Base-by-base conservation (phyloP, 2,113 vertebrate genomes). In the Indicator indicator region DNA sequence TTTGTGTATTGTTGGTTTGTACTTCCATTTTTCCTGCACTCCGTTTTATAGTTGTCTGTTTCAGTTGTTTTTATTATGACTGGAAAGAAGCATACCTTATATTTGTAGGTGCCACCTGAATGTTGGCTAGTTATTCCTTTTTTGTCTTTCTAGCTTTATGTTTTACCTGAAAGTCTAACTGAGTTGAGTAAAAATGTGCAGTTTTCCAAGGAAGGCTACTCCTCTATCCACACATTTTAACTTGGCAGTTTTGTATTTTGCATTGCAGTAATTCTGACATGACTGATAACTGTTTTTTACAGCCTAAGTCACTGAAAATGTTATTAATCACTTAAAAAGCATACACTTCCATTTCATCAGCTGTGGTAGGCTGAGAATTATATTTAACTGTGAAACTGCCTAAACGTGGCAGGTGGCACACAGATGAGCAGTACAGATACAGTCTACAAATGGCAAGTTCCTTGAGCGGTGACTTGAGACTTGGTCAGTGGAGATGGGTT, bases 351-450 rank as follows among this genome's bases (percentile, higher is more conserved):
- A 32, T 71, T 68, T 77, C 72, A 16, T 52, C 32, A 76, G 21
- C 80, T 77, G 64, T 58, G 83, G 87, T 93, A 80, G n/a, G n/a
- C 62, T 88, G 59, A 73, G 64, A 60, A 40, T 88, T 97, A 93
- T 94, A 95, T 97, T 94, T 95, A 95, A 73, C 81, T 89, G 58
- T 95, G 97, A 96, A 96, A 96, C 92, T 89, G 90, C 42, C 70
- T 72, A 48, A 69, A 17, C 0, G 0, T 44, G 50, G 72, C 93
- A 96, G 94, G 85, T 97, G 96, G 63, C 87, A 74, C 0, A 0
- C 83, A 85, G 91, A 72, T 93, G 90, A 91, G 71, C 67, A 85
- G 8, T 38, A 32, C 73, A 80, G 63, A 75, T 65, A 28, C 33
- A 71, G 60, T 28, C 72, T 54, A 27, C 30, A 65, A 89, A 50